Percentiles rank a stretch among this genome's conserved stretches.
Conservation (phyloP, 2,888 invertebrate genomes). For the Embidobia sp. region DNA sequence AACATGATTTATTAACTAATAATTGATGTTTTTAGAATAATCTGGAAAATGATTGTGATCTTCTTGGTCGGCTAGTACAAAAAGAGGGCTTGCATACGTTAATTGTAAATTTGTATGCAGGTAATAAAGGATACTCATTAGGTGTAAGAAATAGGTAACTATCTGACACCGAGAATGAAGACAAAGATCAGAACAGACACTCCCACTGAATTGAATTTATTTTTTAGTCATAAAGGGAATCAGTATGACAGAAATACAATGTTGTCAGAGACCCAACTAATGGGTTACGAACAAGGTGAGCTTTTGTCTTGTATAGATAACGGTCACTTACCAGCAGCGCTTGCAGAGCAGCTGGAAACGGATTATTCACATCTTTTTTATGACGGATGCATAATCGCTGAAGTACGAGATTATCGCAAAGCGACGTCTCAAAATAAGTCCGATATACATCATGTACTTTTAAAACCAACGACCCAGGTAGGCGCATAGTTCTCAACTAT, state of each 20-base stretch:
- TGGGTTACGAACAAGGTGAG: slow-evolving; percentile 95
- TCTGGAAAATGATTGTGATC: slow-evolving; percentile 81
- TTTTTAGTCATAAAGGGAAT: slow-evolving; percentile 78
- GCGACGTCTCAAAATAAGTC: slow-evolving; percentile 89
- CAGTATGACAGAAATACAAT: slow-evolving; percentile 86
- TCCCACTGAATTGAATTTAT: slow-evolving; percentile 11
- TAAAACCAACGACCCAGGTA: slow-evolving; percentile 94
- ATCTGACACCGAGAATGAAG: not conserved
- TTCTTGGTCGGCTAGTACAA: slow-evolving; percentile 92
- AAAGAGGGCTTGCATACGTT: slow-evolving; percentile 93
- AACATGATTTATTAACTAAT: no score
- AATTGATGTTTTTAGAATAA: slow-evolving; percentile 72
- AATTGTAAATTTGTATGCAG: slow-evolving; percentile 94
- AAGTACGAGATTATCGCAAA: slow-evolving; percentile 94
- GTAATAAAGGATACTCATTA: slow-evolving; percentile 94
- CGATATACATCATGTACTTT: slow-evolving; percentile 92
- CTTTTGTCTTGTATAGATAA: slow-evolving; percentile 93
- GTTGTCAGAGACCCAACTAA: slow-evolving; percentile 86
- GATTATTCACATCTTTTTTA: slow-evolving; percentile 94
- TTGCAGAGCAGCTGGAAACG: slow-evolving; percentile 91
- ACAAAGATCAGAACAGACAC: not conserved
- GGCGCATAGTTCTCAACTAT: not conserved
- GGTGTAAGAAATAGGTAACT: slow-evolving; percentile 84
- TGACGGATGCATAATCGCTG: slow-evolving; percentile 94
- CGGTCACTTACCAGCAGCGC: slow-evolving; percentile 93